phyloP scores from a whole-genome alignment of 1,140 invertebrate species.

The Hermatobates lingyangjiaoensis region DNA sequence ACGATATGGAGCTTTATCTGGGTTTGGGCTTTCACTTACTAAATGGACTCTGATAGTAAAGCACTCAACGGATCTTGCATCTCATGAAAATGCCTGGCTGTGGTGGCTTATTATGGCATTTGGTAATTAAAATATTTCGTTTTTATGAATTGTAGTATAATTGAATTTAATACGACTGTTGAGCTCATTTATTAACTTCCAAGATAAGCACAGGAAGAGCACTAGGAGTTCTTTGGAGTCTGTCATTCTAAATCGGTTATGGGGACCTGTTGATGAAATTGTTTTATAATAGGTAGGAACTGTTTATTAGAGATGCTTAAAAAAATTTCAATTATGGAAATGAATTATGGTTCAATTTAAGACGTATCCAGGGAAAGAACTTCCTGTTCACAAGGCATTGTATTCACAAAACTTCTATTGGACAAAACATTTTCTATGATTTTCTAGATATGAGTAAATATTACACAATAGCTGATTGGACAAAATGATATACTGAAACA shows the following conservation, averaged over 20 bases:
- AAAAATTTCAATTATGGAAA: too few species aligned
- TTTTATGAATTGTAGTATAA: background rate
- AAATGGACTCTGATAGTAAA: constrained; percentile 91
- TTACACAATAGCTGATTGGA: too few species aligned
- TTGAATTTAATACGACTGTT: background rate
- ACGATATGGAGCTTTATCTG: constrained; percentile 75
- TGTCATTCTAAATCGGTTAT: background rate
- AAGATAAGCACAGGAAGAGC: constrained; percentile 10
- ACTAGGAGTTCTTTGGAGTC: too few species aligned
- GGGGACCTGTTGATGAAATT: background rate
- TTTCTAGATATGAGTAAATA: too few species aligned
- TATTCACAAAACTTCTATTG: too few species aligned
- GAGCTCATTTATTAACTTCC: background rate
- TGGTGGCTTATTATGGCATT: constrained; percentile 82
- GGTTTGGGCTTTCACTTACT: constrained; percentile 76
- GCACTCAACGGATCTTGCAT: constrained; percentile 65
- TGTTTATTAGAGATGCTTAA: background rate
- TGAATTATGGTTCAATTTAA: too few species aligned
- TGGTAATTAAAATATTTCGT: constrained; percentile 32
- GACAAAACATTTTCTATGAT: too few species aligned
- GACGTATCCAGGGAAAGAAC: too few species aligned
- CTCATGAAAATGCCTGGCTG: constrained; percentile 68
- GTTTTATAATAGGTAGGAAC: background rate
- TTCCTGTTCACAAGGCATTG: too few species aligned
- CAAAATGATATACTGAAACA: too few species aligned